Percentiles rank a stretch among this genome's conserved stretches.
These are phyloP conservation scores for Mormyrops boulengeri DNA, from an alignment of 2,797 vertebrate species.

Conservation along the genomic window DNA sequence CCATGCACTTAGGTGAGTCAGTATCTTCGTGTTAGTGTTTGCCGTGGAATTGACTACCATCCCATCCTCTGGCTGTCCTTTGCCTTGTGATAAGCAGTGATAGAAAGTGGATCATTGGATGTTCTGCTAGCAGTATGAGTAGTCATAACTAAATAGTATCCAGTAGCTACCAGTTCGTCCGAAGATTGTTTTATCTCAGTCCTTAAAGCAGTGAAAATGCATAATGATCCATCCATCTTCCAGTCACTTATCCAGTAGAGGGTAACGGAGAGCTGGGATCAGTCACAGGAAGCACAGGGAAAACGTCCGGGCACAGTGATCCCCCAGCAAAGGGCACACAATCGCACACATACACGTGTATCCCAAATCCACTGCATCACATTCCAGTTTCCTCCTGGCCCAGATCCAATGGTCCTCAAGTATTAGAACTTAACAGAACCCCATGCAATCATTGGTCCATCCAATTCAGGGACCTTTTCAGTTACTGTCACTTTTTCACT, in stretches of 20 bases:
- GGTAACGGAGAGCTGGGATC: background rate
- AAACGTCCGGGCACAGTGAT: no score
- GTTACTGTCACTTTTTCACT: background rate
- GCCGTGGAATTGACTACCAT: background rate
- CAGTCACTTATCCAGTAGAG: background rate
- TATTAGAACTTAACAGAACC: background rate
- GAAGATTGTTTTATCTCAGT: background rate
- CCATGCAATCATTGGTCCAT: background rate
- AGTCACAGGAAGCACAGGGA: background rate
- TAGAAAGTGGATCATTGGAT: background rate
- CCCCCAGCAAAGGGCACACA: background rate
- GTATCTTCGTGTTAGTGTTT: background rate
- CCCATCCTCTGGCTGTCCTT: background rate
- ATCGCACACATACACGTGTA: background rate
- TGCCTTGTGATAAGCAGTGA: background rate
- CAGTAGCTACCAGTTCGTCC: background rate
- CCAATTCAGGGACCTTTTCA: background rate
- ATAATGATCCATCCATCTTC: background rate
- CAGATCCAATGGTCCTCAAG: background rate
- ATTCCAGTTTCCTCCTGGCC: background rate
- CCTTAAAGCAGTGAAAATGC: background rate
- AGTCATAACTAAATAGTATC: background rate
- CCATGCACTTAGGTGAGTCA: background rate
- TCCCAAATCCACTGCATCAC: background rate
- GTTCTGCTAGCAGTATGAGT: background rate